These are phyloP conservation scores for Drosophila anceps DNA, from an alignment of 2,888 invertebrate genomes.

Conservation along the genomic window DNA sequence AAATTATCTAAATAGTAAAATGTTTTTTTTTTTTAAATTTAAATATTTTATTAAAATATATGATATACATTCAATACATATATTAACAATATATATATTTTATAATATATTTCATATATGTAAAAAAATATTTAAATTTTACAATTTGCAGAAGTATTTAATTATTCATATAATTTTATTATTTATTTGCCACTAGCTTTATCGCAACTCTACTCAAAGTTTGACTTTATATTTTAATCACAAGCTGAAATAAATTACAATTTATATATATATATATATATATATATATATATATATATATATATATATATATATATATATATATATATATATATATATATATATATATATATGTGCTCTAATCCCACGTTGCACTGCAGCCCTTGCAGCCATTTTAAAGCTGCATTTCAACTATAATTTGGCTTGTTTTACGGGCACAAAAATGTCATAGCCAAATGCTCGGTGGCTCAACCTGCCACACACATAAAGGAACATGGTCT, in stretches of 20 bases:
- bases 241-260: conserved; percentile 25
- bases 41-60: too few species aligned
- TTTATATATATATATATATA: neutral
- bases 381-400: conserved; percentile 28
- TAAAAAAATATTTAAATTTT: neutral
- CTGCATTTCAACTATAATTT: conserved; percentile 38
- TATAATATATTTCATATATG: neutral
- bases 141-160: neutral
- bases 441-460: conserved; percentile 54
- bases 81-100: neutral
- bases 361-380: conserved; percentile 17
- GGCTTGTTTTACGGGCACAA: conserved; percentile 42
- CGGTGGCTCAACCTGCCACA: conserved; percentile 45
- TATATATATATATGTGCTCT: neutral
- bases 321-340: neutral
- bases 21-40: too few species aligned
- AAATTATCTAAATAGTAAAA: too few species aligned
- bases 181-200: neutral
- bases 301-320: neutral
- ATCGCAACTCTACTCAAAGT: neutral
- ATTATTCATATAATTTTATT: neutral
- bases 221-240: conserved; percentile 19
- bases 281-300: neutral
- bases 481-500: conserved; percentile 53
- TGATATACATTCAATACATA: too few species aligned